These are phyloP conservation scores for Tanytarsus gracilentus DNA, from an alignment of 2,888 invertebrate genomes.

Conservation along the genomic window DNA sequence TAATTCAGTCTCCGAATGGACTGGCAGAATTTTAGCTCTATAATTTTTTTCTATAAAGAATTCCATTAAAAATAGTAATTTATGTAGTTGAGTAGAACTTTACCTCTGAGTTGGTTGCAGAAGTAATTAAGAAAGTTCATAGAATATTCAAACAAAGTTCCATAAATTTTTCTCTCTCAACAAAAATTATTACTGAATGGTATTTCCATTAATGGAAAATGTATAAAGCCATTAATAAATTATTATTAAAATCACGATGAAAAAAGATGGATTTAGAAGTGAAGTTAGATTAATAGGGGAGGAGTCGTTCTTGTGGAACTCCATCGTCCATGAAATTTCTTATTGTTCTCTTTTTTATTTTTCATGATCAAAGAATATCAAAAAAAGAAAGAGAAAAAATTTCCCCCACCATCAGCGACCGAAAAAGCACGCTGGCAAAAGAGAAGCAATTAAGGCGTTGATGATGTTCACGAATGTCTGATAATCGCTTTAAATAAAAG, in stretches of 20 bases:
- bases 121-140: too few relatives aligned
- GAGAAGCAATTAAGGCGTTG: constrained; percentile 22
- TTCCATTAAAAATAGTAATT: too few relatives aligned
- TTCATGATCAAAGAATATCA: constrained; percentile 4
- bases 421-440: background rate
- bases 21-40: too few relatives aligned
- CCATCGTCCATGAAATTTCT: constrained; percentile 22
- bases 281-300: background rate
- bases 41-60: too few relatives aligned
- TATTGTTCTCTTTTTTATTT: background rate
- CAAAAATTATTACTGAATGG: background rate
- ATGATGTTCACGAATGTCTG: constrained; percentile 11
- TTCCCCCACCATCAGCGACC: background rate
- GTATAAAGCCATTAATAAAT: constrained; percentile 4
- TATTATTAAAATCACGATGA: background rate
- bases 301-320: background rate
- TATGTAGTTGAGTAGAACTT: too few relatives aligned
- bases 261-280: background rate
- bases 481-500: constrained; percentile 9
- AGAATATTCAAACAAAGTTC: too few relatives aligned
- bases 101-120: too few relatives aligned
- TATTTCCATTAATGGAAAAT: background rate
- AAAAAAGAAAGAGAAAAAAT: background rate
- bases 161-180: too few relatives aligned
- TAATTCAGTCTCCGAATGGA: too few relatives aligned